Conservation (phyloP, 2,888 invertebrate genomes). For the Harpagoxenus sublaevis region DNA sequence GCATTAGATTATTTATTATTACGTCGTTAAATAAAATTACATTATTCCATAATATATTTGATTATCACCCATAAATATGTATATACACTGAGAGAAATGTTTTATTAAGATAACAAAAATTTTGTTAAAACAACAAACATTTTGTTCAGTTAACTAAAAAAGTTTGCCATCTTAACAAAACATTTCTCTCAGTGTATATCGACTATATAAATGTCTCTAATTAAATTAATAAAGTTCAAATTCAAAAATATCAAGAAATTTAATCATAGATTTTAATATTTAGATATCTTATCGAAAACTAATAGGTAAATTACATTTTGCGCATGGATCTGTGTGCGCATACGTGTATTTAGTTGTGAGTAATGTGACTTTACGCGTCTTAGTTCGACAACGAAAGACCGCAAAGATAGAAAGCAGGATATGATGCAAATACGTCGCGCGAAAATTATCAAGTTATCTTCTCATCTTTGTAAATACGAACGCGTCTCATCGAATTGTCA, state of each 20-base stretch:
- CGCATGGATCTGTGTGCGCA: not conserved
- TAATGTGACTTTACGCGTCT: not conserved
- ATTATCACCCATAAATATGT: not conserved
- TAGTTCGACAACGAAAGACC: not conserved
- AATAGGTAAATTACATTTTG: not conserved
- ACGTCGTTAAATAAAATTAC: not conserved
- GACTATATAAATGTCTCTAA: not conserved
- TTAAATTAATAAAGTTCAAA: not conserved
- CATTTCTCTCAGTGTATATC: no score
- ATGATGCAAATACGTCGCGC: slow-evolving; percentile 35
- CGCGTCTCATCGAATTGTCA: slow-evolving; percentile 58
- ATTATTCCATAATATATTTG: not conserved
- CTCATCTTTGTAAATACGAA: slow-evolving; percentile 11
- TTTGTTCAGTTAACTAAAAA: no score
- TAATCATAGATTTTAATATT: not conserved
- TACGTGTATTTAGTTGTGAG: not conserved
- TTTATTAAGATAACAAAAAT: no score
- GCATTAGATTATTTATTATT: not conserved
- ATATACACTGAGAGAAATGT: no score
- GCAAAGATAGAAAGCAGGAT: not conserved
- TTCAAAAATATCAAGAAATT: not conserved
- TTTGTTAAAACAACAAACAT: no score
- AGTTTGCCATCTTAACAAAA: no score
- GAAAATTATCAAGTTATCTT: slow-evolving; percentile 44
- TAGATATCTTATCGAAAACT: not conserved